Percentiles rank a stretch among this genome's conserved stretches.
Conservation (phyloP, 92 coral and sea anemone genomes). For the Siderastrea siderea region DNA sequence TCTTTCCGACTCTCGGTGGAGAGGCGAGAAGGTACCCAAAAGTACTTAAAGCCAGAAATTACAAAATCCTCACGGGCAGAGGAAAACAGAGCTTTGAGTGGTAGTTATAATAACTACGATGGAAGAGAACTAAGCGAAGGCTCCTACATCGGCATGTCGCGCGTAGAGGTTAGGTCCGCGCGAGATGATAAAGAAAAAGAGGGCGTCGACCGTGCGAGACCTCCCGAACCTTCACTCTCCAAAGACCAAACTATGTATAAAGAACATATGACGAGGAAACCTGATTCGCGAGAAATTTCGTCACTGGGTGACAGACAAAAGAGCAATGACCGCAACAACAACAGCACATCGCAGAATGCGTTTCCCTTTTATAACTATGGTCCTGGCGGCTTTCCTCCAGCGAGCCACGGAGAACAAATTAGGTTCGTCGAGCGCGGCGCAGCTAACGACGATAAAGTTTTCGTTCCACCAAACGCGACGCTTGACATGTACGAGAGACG, state of each 20-base stretch:
- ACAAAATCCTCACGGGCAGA: conserved; percentile 16
- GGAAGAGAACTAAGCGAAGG: conserved; percentile 12
- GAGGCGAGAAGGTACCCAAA: conserved; percentile 33
- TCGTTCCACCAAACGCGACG: conserved; percentile 88
- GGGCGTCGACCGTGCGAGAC: conserved; percentile 26
- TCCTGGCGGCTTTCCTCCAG: not conserved
- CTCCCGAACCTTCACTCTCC: conserved; percentile 19
- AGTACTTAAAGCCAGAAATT: conserved; percentile 23
- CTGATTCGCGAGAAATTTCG: conserved; percentile 35
- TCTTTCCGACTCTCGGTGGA: conserved; percentile 43
- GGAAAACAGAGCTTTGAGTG: conserved; percentile 6
- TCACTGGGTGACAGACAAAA: conserved; percentile 51
- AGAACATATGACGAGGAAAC: conserved; percentile 30
- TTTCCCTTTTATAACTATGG: conserved; percentile 34
- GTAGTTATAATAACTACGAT: conserved; percentile 26
- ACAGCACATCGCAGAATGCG: conserved; percentile 43
- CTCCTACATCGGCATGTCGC: not conserved
- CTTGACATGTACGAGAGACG: conserved; percentile 85
- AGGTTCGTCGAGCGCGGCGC: conserved; percentile 41
- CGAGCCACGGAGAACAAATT: conserved; percentile 22
- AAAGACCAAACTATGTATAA: conserved; percentile 17
- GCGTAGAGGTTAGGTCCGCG: conserved; percentile 15
- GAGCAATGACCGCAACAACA: conserved; percentile 74
- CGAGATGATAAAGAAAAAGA: conserved; percentile 23
- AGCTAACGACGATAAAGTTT: conserved; percentile 75